Percentiles rank a stretch among this genome's conserved stretches.
These are phyloP conservation scores for Orthosia incerta DNA, from an alignment of 2,888 invertebrate species.

Conservation along the genomic window DNA sequence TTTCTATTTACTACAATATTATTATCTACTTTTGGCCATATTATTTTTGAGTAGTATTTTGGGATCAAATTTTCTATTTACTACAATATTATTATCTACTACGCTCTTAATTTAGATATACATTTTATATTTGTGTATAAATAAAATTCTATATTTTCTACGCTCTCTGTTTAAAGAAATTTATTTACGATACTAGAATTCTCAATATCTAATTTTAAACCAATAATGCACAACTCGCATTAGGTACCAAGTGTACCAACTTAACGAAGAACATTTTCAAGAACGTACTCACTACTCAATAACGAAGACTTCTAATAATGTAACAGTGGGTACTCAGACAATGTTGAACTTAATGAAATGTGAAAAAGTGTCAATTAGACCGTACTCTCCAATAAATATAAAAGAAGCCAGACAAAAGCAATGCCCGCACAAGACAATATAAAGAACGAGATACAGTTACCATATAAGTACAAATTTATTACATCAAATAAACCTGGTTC, in stretches of 20 bases:
- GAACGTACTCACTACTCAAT: constrained; percentile 20
- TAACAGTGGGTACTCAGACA: constrained; percentile 58
- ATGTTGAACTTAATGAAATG: constrained; percentile 75
- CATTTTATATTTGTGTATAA: too few species aligned
- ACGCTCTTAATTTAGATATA: background rate
- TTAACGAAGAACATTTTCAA: constrained; percentile 20
- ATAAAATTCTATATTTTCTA: too few species aligned
- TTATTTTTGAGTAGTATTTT: too few species aligned
- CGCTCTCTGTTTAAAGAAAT: background rate
- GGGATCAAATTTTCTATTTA: too few species aligned
- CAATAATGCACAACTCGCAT: background rate
- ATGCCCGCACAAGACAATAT: constrained; percentile 44
- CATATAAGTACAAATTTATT: constrained; percentile 36
- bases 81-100: background rate
- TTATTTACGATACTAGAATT: background rate
- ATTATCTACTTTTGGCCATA: too few species aligned
- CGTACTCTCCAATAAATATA: constrained; percentile 76
- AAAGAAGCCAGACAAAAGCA: constrained; percentile 60
- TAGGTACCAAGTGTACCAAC: background rate
- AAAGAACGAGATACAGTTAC: constrained; percentile 37
- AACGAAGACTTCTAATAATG: constrained; percentile 42
- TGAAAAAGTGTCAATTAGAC: constrained; percentile 79
- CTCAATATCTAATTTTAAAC: background rate
- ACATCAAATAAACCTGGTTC: constrained; percentile 32
- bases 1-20: too few species aligned